These are phyloP conservation scores for Nautilus pompilius DNA, from an alignment of 1,140 invertebrate genomes.

Conservation along the genomic window DNA sequence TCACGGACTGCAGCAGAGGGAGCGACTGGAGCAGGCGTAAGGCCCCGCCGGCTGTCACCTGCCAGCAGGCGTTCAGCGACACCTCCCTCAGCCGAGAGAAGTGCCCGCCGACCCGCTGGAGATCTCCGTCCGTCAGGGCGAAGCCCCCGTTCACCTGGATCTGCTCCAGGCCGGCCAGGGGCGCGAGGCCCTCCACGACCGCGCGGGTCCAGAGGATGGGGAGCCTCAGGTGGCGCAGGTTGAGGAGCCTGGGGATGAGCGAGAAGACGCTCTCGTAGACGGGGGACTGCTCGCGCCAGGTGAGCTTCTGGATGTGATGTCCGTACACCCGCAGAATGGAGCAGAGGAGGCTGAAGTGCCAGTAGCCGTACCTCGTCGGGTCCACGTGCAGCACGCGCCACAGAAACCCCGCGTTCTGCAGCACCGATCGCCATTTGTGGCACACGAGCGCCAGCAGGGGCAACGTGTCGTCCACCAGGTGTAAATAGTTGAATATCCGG, in stretches of 20 bases:
- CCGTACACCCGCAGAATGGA: constrained; percentile 41
- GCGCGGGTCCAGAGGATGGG: constrained; percentile 41
- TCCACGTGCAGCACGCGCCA: constrained; percentile 39
- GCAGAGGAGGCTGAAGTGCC: constrained; percentile 37
- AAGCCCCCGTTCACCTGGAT: constrained; percentile 45
- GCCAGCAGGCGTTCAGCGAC: constrained; percentile 46
- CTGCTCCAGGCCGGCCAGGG: constrained; percentile 26
- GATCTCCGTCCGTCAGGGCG: constrained; percentile 30
- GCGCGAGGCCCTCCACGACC: constrained; percentile 30
- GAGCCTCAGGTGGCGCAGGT: constrained; percentile 33
- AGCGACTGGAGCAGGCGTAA: constrained; percentile 21
- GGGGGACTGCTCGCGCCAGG: constrained; percentile 38
- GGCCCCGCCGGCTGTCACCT: constrained; percentile 29
- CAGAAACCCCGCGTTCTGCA: constrained; percentile 28
- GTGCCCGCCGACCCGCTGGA: constrained; percentile 24
- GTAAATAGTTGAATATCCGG: constrained; percentile 36
- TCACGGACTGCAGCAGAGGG: constrained; percentile 27
- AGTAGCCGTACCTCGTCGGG: constrained; percentile 25
- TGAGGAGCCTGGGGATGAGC: constrained; percentile 29
- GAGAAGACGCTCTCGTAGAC: constrained; percentile 43
- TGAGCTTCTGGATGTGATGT: constrained; percentile 36
- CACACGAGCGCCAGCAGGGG: constrained; percentile 36
- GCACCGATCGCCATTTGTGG: constrained; percentile 34
- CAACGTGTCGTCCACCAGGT: constrained; percentile 35
- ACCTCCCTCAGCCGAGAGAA: constrained; percentile 33